These are phyloP conservation scores for Criorhina ranunculi DNA, from an alignment of 2,888 invertebrate species.

Conservation along the genomic window DNA sequence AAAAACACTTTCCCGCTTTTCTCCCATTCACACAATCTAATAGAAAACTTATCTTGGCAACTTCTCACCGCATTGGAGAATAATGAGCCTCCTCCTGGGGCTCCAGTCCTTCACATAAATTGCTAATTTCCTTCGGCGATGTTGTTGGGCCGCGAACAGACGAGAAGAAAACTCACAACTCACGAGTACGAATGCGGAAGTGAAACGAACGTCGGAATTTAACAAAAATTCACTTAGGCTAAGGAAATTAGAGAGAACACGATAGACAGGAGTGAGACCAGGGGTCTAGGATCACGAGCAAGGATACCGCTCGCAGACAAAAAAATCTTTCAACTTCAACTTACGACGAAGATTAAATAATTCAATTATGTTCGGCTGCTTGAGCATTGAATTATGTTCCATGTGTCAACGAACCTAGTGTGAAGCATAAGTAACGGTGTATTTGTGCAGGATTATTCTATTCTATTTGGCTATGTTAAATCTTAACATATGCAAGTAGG, in stretches of 20 bases:
- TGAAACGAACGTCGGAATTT: conserved; percentile 65
- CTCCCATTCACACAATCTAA: conserved; percentile 60
- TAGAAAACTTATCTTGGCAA: conserved; percentile 73
- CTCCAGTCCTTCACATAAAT: conserved; percentile 67
- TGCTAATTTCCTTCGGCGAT: conserved; percentile 69
- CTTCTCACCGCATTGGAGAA: conserved; percentile 60
- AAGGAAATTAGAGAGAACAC: conserved; percentile 66
- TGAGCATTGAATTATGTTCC: conserved; percentile 63
- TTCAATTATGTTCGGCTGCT: conserved; percentile 74
- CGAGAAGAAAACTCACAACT: conserved; percentile 37
- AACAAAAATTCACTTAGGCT: conserved; percentile 72
- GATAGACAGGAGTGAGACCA: not conserved
- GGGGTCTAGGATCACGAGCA: conserved; percentile 3
- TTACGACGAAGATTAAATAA: conserved; percentile 66
- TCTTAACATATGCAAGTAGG: conserved; percentile 55
- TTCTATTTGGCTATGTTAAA: conserved; percentile 45
- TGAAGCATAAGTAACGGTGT: conserved; percentile 5
- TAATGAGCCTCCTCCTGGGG: conserved; percentile 52
- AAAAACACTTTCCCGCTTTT: conserved; percentile 62
- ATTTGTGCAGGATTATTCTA: conserved; percentile 8
- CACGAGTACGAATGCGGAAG: conserved; percentile 63
- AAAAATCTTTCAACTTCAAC: conserved; percentile 55
- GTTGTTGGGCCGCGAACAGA: conserved; percentile 15
- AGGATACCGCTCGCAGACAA: conserved; percentile 41
- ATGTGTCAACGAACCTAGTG: conserved; percentile 63